A percentile compares a stretch with the other conserved stretches of the same genome.
phyloP scores from a whole-genome alignment of 2,797 vertebrate genomes.

The Chaetodon trifasciatus region DNA sequence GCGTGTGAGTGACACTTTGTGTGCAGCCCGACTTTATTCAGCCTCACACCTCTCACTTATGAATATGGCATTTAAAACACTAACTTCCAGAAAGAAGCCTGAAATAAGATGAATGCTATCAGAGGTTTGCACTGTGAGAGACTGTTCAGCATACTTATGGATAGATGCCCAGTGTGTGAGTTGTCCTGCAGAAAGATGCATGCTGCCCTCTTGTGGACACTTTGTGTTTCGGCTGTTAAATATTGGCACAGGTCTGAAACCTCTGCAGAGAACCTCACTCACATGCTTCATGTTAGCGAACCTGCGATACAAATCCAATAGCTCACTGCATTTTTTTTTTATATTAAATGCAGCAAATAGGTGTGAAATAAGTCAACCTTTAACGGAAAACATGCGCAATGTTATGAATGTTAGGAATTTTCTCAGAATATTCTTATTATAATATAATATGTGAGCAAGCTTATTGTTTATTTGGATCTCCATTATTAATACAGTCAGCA shows the following conservation, averaged over 20 bases:
- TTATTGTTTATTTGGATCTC: background rate
- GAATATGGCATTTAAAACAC: background rate
- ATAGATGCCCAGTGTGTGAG: background rate
- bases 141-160: background rate
- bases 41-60: background rate
- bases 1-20: background rate
- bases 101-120: background rate
- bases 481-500: background rate
- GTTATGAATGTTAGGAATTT: background rate
- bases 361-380: background rate
- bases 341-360: background rate
- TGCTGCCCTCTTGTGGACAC: constrained; percentile 70
- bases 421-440: background rate
- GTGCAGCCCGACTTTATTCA: background rate
- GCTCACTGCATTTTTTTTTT: no score
- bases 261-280: background rate
- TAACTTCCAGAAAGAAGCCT: background rate
- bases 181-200: background rate
- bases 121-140: background rate
- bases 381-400: background rate
- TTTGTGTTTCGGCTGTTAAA: rapidly evolving
- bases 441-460: background rate
- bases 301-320: background rate
- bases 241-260: rapidly evolving
- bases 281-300: background rate